These are phyloP conservation scores for Troilus luridus DNA, from an alignment of 2,888 invertebrate genomes.

Conservation along the genomic window DNA sequence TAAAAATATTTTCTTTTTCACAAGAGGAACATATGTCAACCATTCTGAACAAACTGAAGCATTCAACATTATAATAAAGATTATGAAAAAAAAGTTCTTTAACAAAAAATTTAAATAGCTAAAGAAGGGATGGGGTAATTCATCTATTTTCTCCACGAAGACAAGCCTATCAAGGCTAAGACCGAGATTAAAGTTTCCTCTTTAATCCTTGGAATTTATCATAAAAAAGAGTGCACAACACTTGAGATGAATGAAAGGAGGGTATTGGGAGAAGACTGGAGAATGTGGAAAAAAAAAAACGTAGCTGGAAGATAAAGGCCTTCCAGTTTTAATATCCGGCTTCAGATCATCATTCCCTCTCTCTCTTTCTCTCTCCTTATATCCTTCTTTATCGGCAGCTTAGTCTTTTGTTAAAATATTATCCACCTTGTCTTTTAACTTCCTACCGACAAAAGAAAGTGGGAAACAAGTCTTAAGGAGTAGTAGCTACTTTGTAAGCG, in stretches of 20 bases:
- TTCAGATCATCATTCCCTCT: constrained; percentile 48
- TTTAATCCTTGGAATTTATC: not conserved
- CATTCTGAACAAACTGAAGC: not conserved
- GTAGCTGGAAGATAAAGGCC: constrained; percentile 43
- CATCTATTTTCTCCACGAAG: not conserved
- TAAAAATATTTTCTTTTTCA: too few species aligned
- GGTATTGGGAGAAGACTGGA: constrained; percentile 10
- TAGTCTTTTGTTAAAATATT: constrained; percentile 52
- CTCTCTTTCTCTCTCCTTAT: constrained; percentile 11
- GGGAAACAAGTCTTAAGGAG: constrained; percentile 23
- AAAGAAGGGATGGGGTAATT: not conserved
- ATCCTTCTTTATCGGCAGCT: constrained; percentile 43
- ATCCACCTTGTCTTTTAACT: constrained; percentile 39
- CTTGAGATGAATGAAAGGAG: constrained; percentile 21
- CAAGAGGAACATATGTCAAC: too few species aligned
- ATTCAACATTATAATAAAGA: not conserved
- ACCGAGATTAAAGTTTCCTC: constrained; percentile 28
- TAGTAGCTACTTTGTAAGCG: not conserved
- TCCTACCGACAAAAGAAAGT: constrained; percentile 46
- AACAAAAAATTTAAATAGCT: not conserved
- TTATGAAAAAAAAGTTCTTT: not conserved
- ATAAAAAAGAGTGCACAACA: constrained; percentile 39
- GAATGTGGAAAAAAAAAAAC: constrained; percentile 41
- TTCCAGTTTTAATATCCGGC: constrained; percentile 58
- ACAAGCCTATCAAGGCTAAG: not conserved